Conservation (phyloP, 2,113 vertebrate species). For the Mormoops blainvillei region DNA sequence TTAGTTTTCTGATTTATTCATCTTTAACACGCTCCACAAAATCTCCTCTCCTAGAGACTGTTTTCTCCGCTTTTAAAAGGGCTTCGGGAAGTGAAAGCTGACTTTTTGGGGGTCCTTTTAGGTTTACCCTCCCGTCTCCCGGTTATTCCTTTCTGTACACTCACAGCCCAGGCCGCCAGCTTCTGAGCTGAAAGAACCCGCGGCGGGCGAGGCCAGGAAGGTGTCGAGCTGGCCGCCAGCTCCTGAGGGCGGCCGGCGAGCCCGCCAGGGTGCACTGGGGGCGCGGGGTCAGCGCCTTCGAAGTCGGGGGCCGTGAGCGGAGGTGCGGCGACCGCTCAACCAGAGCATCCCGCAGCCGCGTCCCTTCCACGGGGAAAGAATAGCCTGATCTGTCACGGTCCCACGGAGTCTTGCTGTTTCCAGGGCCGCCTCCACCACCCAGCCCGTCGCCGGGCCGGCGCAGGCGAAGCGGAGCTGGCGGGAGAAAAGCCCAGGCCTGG, state of each 20-base stretch:
- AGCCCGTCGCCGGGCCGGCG: neutral
- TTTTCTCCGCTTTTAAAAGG: neutral
- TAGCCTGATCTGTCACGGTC: neutral
- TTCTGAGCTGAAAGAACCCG: neutral
- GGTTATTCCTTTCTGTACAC: neutral
- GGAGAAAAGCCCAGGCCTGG: constrained; percentile 16
- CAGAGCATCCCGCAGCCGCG: neutral
- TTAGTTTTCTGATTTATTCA: neutral
- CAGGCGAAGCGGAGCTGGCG: neutral
- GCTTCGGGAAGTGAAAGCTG: neutral
- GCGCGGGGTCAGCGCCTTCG: constrained; percentile 41
- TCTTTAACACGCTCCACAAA: neutral
- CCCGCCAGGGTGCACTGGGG: neutral
- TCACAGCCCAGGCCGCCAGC: neutral
- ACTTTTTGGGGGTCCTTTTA: neutral
- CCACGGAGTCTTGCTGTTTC: neutral
- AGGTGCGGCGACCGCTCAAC: neutral
- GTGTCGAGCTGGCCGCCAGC: constrained; percentile 2
- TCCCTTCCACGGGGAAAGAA: neutral
- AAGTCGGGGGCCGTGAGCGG: neutral
- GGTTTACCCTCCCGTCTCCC: neutral
- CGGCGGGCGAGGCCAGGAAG: neutral
- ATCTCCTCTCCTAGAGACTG: neutral
- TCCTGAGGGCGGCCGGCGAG: neutral
- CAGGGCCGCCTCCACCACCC: fast-evolving